Evolutionary conservation across 2,888 invertebrate genomes (phyloP), one percentile per base, ranked within the genome.

Genomic region (Dynastes hyllus): DNA sequence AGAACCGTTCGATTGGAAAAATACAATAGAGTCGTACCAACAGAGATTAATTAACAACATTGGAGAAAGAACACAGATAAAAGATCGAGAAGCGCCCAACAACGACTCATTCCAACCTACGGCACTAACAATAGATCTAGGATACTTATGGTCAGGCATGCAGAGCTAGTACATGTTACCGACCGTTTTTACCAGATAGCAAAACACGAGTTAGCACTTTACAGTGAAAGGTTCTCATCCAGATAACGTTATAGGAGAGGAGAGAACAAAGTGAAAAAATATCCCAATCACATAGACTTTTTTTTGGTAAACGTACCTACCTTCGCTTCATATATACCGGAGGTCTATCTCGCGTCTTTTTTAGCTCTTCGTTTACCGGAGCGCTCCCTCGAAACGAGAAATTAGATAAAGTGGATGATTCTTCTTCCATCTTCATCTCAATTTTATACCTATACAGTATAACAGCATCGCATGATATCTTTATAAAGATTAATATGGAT

Each of bases 191-290:
- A 66, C 78, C 55, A 76, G 80, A 80, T 80, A 80, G 80, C 78
- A 75, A 80, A 80, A 80, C 80, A 80, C 80, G 78, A 80, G 80
- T 80, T 80, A 78, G 80, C 80, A 80, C 80, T 80, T 78, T 80
- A 80, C 66, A 77, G 80, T 78, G 78, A 63, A 78, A 78, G 80
- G 67, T 75, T 78, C 63, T 27, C 73, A 71, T 51, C 66, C 22
- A 78, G 78, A 78, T 78, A 78, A 73, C 53, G 65, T 58, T 65
- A n/a, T 13, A 32, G 27, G 69, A 69, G 51, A 58, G 55, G 22
- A 58, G 66, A 45, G 51, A 22, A 69, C 51, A 40, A 53, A 50
- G 50, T 45, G 71, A 73, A 77, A 77, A 40, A 77, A 27, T 51
- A 53, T 63, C 13, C 53, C 65, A 78, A 65, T 78, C 78, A 71